Evolutionary conservation across 2,888 invertebrate species (phyloP), one percentile per base, ranked within the genome.

Genomic region (Mesoligia furuncula): DNA sequence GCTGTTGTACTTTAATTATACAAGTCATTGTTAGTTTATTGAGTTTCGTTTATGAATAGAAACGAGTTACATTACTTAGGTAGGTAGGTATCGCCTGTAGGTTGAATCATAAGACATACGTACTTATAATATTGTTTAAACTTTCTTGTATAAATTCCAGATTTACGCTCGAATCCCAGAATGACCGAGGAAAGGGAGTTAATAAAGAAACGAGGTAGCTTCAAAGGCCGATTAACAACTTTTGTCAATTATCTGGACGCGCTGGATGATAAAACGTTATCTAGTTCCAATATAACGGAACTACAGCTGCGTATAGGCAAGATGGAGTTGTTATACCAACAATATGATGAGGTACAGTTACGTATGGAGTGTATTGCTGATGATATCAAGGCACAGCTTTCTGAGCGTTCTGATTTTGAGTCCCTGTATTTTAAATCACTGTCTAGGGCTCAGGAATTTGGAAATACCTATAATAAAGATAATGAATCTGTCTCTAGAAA

Each of bases 161-260:
- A 62, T 31, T 62, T 36, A 62, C 62, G 20, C 62, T 17, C 62
- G 62, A 7, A 20, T 36, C 31, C 62, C 31, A 31, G 31, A 62
- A 62, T 62, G 62, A 20, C 62, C 64, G 64, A 64, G 64, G 65
- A 65, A 42, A 65, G 1, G 65, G 65, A 65, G 65, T 42, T 65
- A 42, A 65, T 65, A 65, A 65, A 42, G 42, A 65, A 65, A 42
- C 65, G 65, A 65, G 65, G 42, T 65, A 65, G 65, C 42, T 65
- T 65, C 65, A 65, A 65, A 65, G 64, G 42, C 42, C 65, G 65
- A 65, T 65, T 65, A 42, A 65, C 65, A 9, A n/a, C 42, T 15
- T 65, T 65, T 42, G 42, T 42, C n/a, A 65, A 65, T 65, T 65
- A 65, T 42, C 42, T 65, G 8, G 65, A 65, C 42, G 39, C 65